These are phyloP conservation scores for Thymelicus sylvestris DNA, from an alignment of 2,888 invertebrate species.

Conservation along the genomic window DNA sequence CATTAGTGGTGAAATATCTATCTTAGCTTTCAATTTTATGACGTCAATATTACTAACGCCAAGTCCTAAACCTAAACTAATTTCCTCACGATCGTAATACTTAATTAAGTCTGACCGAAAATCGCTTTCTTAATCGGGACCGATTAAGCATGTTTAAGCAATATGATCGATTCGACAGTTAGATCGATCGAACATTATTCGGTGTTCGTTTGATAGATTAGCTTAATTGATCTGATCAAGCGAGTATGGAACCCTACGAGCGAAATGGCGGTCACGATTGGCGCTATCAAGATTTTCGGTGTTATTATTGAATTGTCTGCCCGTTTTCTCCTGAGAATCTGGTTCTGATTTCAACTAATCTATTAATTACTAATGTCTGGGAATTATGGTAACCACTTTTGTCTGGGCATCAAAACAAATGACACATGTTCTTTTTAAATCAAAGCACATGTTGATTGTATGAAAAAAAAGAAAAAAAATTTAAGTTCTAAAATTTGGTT, in stretches of 20 bases:
- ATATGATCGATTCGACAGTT: constrained; percentile 34
- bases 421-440: too few species aligned
- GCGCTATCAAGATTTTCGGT: constrained; percentile 32
- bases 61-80: constrained; percentile 3
- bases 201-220: constrained; percentile 36
- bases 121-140: constrained; percentile 28
- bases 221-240: constrained; percentile 35
- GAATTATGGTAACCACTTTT: too few species aligned
- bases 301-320: constrained; percentile 31
- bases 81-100: constrained; percentile 7
- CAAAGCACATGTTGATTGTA: too few species aligned
- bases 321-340: constrained; percentile 27
- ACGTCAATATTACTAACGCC: neutral
- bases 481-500: too few species aligned
- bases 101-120: constrained; percentile 28
- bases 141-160: constrained; percentile 35
- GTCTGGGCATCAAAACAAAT: too few species aligned
- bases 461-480: too few species aligned
- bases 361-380: constrained; percentile 15
- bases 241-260: constrained; percentile 9
- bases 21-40: constrained; percentile 13
- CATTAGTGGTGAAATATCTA: neutral
- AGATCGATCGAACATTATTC: constrained; percentile 18
- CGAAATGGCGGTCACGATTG: constrained; percentile 32
- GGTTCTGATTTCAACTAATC: constrained; percentile 23